phyloP scores from a whole-genome alignment of 2,888 invertebrate species.

The Platycheirus albimanus region DNA sequence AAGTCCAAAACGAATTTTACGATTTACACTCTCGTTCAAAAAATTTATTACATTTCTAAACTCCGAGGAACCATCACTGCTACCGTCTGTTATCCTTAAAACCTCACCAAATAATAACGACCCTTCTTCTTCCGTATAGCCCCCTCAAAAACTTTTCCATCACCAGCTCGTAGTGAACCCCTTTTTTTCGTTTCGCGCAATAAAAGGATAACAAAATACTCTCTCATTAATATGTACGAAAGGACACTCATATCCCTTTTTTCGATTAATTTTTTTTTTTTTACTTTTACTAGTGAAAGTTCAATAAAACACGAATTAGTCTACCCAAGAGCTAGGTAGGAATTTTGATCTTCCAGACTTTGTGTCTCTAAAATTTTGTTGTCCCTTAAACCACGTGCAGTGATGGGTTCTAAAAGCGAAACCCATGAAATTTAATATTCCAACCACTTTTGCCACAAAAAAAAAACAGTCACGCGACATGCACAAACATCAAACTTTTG shows the following conservation, averaged over 20 bases:
- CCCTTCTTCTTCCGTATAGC: slow-evolving; percentile 6
- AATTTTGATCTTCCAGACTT: slow-evolving; percentile 38
- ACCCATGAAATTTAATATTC: slow-evolving; percentile 35
- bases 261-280: slow-evolving; percentile 25
- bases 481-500: too few relatives aligned
- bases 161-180: not conserved
- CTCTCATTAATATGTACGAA: slow-evolving; percentile 26
- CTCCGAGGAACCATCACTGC: too few relatives aligned
- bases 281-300: slow-evolving; percentile 1
- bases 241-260: slow-evolving; percentile 1
- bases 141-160: not conserved
- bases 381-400: slow-evolving; percentile 24
- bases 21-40: not conserved
- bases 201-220: slow-evolving; percentile 27
- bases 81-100: not conserved
- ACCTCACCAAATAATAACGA: not conserved
- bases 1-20: slow-evolving; percentile 14
- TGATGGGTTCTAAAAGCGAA: slow-evolving; percentile 11
- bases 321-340: slow-evolving; percentile 12
- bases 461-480: slow-evolving; percentile 28
- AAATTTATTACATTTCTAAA: not conserved
- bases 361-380: slow-evolving; percentile 28
- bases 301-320: slow-evolving; percentile 37
- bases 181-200: slow-evolving; percentile 4
- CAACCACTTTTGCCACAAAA: slow-evolving; percentile 3